Base-by-base conservation (phyloP, 1,140 invertebrate genomes). In the Laodelphax striatellus region DNA sequence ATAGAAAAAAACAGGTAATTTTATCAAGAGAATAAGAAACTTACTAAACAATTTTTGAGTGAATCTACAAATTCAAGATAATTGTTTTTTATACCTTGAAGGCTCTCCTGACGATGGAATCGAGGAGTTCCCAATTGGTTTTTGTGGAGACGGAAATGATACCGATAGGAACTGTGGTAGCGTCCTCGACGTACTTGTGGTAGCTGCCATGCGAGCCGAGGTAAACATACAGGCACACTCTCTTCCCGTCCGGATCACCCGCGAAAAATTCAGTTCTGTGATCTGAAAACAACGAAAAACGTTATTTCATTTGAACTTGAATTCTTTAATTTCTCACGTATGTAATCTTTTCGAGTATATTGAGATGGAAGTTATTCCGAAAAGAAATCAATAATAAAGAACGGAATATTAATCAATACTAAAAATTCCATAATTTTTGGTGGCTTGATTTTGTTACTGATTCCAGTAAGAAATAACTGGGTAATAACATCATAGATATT, bases 71-170 rank as follows among this genome's bases (percentile, higher is more conserved):
- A 16, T 21, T 46, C n/a, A 21, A 16, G n/a, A n/a, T n/a, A 38
- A 38, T 38, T 38, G 34, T 11, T 38, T 13, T 38, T 1, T 38
- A 69, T 66, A 80, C 82, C 72, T 97, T 97, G 69, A 98, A 96
- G 60, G 90, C 86, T 71, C 91, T 85, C 68, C 90, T 80, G 52
- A 98, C 86, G 61, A 90, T 86, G 64, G 88, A 88, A 71, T 98
- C 95, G 62, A 98, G 76, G 66, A 92, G 86, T 69, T 92, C 90
- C 96, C 96, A 98, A 34, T 88, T 92, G 0, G 92, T 95, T 73
- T 95, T 94, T 34, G 89, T 87, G 65, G 89, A 91, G 52, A 97
- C 89, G 67, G 85, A 88, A 4, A 95, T 85, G 63, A 82, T 88
- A 5, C 94, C 94, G 69, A 98, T 92, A 5, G 88, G 77, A 55